Base-by-base conservation (phyloP, 35 echinoderm and acorn worm genomes). In the Lytechinus variegatus region DNA sequence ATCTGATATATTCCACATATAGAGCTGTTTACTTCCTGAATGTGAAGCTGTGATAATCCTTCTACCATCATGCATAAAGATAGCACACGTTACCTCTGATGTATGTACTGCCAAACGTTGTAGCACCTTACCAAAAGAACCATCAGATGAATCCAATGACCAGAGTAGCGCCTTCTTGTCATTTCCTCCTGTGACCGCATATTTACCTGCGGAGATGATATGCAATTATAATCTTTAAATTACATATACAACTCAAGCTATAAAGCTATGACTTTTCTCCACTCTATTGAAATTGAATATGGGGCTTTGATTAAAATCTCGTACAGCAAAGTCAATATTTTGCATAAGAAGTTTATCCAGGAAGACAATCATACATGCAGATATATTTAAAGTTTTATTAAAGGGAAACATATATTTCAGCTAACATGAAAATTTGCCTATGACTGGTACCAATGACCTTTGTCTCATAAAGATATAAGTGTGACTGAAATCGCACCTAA, bases 21-120 rank as follows among this genome's bases (percentile, higher is more conserved):
- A 86, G 9, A 98, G 95, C 87, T 98, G 97, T 88, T 95, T 95
- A 54, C 86, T 94, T 27, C 94, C 96, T 13, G 54, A 86, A 53
- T 97, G 96, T 52, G 95, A 94, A 24, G 95, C 97, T 87, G 91
- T 88, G 10, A 97, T 44, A 9, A 98, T 53, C 24, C 94, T 90
- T 28, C 53, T 27, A 28, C 94, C 95, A 86, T 97, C 94, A 16
- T 95, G 61, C 52, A 71, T 96, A 28, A 98, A 97, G 53, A 51
- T 29, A 10, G 58, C 24, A 53, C 94, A 94, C 56, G 51, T 72
- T 58, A 94, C 61, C 29, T 94, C 94, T 66, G 60, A 27, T 10
- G 94, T 51, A 86, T 94, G 94, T 9, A 52, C 52, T 12, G 92
- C 57, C 54, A 93, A 54, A 56, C 92, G 28, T 57, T 57, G 55